phyloP scores from a whole-genome alignment of 2,888 invertebrate species.

The Melanotus villosus region DNA sequence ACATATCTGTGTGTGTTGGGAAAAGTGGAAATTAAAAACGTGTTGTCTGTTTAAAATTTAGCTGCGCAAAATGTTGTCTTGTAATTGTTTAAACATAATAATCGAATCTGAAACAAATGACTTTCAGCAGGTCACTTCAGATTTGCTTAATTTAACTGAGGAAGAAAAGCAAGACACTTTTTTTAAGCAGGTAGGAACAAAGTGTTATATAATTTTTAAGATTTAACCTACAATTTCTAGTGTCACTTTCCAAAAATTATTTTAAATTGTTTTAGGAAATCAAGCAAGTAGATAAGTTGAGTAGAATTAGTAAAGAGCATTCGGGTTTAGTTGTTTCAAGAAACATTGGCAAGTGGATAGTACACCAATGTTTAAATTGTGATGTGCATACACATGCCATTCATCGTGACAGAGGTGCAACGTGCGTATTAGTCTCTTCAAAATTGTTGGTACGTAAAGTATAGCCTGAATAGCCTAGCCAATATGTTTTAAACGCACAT shows the following conservation, averaged over 20 bases:
- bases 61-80: slow-evolving; percentile 73
- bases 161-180: slow-evolving; percentile 76
- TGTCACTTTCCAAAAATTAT: slow-evolving; percentile 31
- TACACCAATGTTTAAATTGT: slow-evolving; percentile 78
- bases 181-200: slow-evolving; percentile 75
- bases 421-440: slow-evolving; percentile 71
- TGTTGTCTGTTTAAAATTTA: background rate
- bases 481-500: background rate
- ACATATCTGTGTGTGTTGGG: slow-evolving; percentile 24
- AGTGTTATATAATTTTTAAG: slow-evolving; percentile 16
- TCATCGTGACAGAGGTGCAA: slow-evolving; percentile 71
- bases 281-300: slow-evolving; percentile 69
- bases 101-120: slow-evolving; percentile 74
- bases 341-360: slow-evolving; percentile 73
- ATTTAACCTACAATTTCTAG: slow-evolving; percentile 33
- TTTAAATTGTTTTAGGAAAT: slow-evolving; percentile 70
- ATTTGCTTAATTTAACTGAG: slow-evolving; percentile 72
- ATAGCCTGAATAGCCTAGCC: background rate
- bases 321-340: slow-evolving; percentile 72
- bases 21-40: slow-evolving; percentile 28
- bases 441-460: slow-evolving; percentile 72
- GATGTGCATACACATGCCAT: slow-evolving; percentile 76
- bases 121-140: slow-evolving; percentile 72
- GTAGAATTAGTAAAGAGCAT: slow-evolving; percentile 72
- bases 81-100: slow-evolving; percentile 84